A percentile compares a stretch with the other conserved stretches of the same genome.
Evolutionary conservation across 37 sponge, comb jelly and placozoan genomes (phyloP).

Genomic region (Spongilla lacustris): DNA sequence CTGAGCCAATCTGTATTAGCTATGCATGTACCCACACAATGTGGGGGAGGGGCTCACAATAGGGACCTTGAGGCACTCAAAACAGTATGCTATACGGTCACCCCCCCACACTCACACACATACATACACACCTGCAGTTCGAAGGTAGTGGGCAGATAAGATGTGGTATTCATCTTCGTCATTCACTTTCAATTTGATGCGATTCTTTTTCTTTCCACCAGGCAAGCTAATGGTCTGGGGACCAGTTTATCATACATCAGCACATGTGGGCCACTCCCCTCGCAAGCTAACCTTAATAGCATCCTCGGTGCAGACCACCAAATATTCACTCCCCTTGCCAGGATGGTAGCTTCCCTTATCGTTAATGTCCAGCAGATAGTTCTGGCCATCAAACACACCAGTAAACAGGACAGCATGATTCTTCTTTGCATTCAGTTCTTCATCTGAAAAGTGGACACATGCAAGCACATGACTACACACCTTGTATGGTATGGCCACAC

Average conservation of each 20-base stretch:
- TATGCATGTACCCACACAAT: too few relatives aligned
- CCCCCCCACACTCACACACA: background rate
- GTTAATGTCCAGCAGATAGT: conserved; percentile 65
- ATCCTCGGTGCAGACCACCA: conserved; percentile 76
- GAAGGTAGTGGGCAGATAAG: conserved; percentile 72
- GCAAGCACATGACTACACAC: background rate
- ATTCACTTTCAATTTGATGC: conserved; percentile 53
- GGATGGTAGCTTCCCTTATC: conserved; percentile 50
- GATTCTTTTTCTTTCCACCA: conserved; percentile 64
- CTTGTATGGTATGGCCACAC: too few relatives aligned
- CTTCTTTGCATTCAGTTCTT: conserved; percentile 65
- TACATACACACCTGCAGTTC: conserved; percentile 49
- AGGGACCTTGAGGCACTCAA: background rate
- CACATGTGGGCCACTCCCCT: background rate
- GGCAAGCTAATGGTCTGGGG: conserved; percentile 35
- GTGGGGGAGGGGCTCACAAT: too few relatives aligned
- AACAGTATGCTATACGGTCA: background rate
- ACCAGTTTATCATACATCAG: background rate
- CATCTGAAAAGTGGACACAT: conserved; percentile 29
- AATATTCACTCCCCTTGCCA: conserved; percentile 54
- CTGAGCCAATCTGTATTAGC: too few relatives aligned
- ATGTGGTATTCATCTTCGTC: conserved; percentile 68
- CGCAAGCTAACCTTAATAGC: conserved; percentile 41
- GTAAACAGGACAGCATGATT: conserved; percentile 61
- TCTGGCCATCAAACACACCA: conserved; percentile 68